phyloP scores from a whole-genome alignment of 2,888 invertebrate genomes.

The Nemapogon koenigi region DNA sequence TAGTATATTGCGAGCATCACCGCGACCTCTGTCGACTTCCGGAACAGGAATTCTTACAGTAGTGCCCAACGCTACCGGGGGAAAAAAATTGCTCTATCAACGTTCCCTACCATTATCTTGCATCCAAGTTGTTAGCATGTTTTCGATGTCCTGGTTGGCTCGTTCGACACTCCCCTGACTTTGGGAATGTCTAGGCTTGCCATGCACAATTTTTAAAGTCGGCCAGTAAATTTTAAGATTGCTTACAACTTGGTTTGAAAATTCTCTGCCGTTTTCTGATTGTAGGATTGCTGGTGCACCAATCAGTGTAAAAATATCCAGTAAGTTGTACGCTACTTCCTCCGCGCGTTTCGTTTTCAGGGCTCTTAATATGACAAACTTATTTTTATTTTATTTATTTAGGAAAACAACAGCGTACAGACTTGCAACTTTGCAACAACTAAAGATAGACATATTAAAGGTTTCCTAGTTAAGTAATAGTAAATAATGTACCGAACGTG shows the following conservation, averaged over 20 bases:
- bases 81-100: too few relatives aligned
- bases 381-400: too few relatives aligned
- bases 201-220: slow-evolving; percentile 30
- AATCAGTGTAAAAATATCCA: slow-evolving; percentile 31
- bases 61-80: too few relatives aligned
- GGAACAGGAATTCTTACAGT: too few relatives aligned
- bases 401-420: too few relatives aligned
- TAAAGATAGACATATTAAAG: too few relatives aligned
- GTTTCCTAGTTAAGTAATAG: too few relatives aligned
- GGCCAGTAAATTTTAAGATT: slow-evolving; percentile 23
- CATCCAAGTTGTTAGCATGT: slow-evolving; percentile 32
- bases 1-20: too few relatives aligned
- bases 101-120: too few relatives aligned
- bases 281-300: slow-evolving; percentile 31
- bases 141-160: slow-evolving; percentile 30
- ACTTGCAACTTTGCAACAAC: too few relatives aligned
- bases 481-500: too few relatives aligned
- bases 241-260: slow-evolving; percentile 21
- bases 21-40: too few relatives aligned
- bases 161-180: slow-evolving; percentile 28
- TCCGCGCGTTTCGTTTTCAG: slow-evolving; percentile 25
- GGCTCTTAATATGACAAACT: slow-evolving; percentile 30
- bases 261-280: slow-evolving; percentile 26
- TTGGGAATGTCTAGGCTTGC: slow-evolving; percentile 28
- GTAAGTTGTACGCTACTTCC: slow-evolving; percentile 28